Conservation (phyloP, 2,113 vertebrate genomes). For the Tenrec ecaudatus region DNA sequence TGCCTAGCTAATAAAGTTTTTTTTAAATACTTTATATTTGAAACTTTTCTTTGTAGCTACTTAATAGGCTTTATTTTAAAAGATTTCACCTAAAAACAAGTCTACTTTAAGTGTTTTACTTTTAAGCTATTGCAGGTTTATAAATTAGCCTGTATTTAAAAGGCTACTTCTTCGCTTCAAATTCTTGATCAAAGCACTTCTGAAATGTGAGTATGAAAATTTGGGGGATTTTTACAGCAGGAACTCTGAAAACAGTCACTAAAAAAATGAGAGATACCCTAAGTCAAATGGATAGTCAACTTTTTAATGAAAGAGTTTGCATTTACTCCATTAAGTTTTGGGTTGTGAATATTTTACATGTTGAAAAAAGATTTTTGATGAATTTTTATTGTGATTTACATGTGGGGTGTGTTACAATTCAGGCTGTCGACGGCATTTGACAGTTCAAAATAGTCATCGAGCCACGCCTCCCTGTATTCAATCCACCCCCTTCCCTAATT, state of each 20-base stretch:
- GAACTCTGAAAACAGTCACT: background rate
- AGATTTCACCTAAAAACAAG: conserved; percentile 42
- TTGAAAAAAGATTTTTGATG: no score
- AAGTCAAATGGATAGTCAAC: background rate
- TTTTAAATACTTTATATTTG: conserved; percentile 34
- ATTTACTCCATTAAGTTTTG: background rate
- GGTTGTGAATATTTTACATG: conserved; percentile 4
- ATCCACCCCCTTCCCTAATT: no score
- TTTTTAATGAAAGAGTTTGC: background rate
- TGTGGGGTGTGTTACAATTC: no score
- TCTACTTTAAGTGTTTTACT: background rate
- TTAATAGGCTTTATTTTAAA: conserved; percentile 28
- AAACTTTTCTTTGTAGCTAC: conserved; percentile 1
- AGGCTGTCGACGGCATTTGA: no score
- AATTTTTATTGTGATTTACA: no score
- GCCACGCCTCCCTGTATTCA: no score
- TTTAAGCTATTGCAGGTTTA: background rate
- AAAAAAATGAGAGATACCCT: conserved; percentile 9
- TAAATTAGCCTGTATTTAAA: conserved; percentile 26
- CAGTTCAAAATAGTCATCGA: no score
- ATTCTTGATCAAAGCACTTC: background rate
- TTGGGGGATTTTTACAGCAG: background rate
- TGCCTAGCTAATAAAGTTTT: background rate
- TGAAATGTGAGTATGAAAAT: background rate
- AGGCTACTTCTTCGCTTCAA: conserved; percentile 27